Evolutionary conservation across 2,888 invertebrate species (phyloP), one percentile per base, ranked within the genome.

Genomic region (Druceiella hillmani): DNA sequence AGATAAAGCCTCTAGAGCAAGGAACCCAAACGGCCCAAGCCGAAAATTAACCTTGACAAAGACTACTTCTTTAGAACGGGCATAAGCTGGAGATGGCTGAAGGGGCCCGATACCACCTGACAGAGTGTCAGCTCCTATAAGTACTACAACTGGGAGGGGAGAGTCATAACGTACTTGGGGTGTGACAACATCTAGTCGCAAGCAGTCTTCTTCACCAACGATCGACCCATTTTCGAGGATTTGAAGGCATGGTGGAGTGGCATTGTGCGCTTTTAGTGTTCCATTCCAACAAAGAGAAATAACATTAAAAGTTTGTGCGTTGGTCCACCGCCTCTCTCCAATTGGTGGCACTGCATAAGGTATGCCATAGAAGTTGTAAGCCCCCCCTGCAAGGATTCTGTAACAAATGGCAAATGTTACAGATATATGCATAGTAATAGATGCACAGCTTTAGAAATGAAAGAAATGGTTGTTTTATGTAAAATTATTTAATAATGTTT

Each of bases 31-130:
- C 32, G 80, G 77, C 1, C 83, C 84, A 41, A 84, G 64, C 51
- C 92, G 77, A 64, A 91, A 91, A 55, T 91, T 90, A 3, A 91
- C 89, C 43, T 87, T 75, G 2, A 93, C 91, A 56, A 88, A 87
- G 4, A 93, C 81, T 2, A 89, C 83, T 56, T 90, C 86, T 41
- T 83, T 79, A 2, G 82, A 79, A 30, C 81, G 76, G 0, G 90
- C 82, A 44, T 89, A 79, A 26, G 83, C 69, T 0, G 87, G 79
- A 0, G 87, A 86, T 0, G 91, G 89, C 47, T 83, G 76, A 50
- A 74, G 63, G 3, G 84, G 83, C 1, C 87, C 83, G 4, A 85
- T 79, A 1, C 83, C 86, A 1, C 88, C 87, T 13, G 78, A 78
- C n/a, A 89, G 62, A 0, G 83, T 78, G 40, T 87, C 86, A 1